Percentiles rank a stretch among this genome's conserved stretches.
Conservation (phyloP, 2,888 invertebrate species). For the Leucophenga maculata region DNA sequence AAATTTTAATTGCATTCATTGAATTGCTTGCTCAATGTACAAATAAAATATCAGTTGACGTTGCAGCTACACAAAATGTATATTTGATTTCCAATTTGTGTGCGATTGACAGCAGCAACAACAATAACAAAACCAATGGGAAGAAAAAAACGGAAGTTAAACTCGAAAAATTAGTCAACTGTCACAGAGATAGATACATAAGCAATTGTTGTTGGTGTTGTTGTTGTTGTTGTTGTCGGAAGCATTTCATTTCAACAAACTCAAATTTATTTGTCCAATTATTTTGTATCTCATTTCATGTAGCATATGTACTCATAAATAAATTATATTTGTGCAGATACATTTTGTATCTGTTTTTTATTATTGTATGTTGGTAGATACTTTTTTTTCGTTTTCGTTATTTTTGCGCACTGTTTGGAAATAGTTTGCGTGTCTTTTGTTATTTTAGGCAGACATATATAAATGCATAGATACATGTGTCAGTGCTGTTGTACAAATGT, state of each 20-base stretch:
- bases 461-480: too few species aligned
- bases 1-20: constrained; percentile 57
- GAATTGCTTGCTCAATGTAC: constrained; percentile 7
- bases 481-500: too few species aligned
- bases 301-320: too few species aligned
- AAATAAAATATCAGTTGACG: too few species aligned
- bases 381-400: constrained; percentile 52
- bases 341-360: constrained; percentile 14
- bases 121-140: not conserved
- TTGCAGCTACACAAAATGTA: too few species aligned
- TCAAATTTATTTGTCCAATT: too few species aligned
- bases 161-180: constrained; percentile 56
- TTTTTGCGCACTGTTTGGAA: constrained; percentile 62
- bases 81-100: not conserved
- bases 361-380: constrained; percentile 34
- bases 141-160: constrained; percentile 36
- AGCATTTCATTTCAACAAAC: constrained; percentile 38
- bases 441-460: not conserved
- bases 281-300: too few species aligned
- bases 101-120: not conserved
- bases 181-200: constrained; percentile 46
- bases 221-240: constrained; percentile 51
- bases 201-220: constrained; percentile 29
- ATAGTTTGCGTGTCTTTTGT: constrained; percentile 55
- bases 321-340: too few species aligned